Percentiles rank a stretch among this genome's conserved stretches.
These are phyloP conservation scores for Calephelis virginiensis DNA, from an alignment of 1,140 invertebrate species.

Conservation along the genomic window DNA sequence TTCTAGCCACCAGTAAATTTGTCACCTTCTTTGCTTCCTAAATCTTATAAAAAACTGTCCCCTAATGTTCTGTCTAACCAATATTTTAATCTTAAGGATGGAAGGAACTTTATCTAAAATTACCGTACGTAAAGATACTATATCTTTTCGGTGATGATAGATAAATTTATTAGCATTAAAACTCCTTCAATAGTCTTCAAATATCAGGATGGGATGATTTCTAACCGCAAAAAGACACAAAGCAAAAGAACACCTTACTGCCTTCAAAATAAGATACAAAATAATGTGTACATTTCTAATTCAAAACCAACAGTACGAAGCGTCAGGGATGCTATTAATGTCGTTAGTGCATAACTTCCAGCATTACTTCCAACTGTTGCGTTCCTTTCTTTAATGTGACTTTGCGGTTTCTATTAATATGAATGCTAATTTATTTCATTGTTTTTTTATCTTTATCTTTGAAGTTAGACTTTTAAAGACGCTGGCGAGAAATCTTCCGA, in stretches of 20 bases:
- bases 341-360: conserved; percentile 17
- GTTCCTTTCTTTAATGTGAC: conserved; percentile 18
- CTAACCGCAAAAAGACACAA: neutral
- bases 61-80: no score
- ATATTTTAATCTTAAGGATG: no score
- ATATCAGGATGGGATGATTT: neutral
- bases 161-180: no score
- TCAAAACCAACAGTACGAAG: neutral
- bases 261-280: neutral
- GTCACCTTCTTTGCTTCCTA: no score
- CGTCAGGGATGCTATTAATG: conserved; percentile 12
- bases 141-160: no score
- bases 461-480: neutral
- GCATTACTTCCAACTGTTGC: conserved; percentile 16
- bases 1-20: no score
- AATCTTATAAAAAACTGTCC: no score
- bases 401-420: conserved; percentile 7
- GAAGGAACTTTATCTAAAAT: no score
- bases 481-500: neutral
- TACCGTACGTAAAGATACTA: no score
- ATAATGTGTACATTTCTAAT: neutral
- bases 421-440: conserved; percentile 6
- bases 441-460: neutral
- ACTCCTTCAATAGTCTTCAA: neutral
- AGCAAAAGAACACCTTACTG: neutral